phyloP scores from a whole-genome alignment of 2,888 invertebrate genomes.

The Chalcosyrphus nemorum region DNA sequence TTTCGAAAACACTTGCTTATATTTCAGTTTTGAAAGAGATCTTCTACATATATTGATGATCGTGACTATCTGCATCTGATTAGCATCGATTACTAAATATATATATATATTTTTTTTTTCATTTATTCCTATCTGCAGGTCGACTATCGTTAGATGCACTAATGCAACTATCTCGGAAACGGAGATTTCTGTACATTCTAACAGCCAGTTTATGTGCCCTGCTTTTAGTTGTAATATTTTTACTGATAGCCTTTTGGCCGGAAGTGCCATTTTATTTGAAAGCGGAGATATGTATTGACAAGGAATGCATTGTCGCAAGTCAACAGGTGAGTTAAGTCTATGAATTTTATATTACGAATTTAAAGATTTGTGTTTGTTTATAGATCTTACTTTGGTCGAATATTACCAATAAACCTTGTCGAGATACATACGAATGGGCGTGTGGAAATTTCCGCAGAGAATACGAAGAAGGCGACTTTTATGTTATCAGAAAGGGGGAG shows the following conservation, averaged over 20 bases:
- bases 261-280: conserved; percentile 80
- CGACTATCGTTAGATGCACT: conserved; percentile 78
- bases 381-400: conserved; percentile 80
- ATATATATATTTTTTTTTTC: conserved; percentile 71
- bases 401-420: conserved; percentile 79
- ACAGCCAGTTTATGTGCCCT: conserved; percentile 80
- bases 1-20: conserved; percentile 19
- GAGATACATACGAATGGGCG: conserved; percentile 81
- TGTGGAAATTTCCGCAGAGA: conserved; percentile 81
- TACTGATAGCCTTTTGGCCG: conserved; percentile 81
- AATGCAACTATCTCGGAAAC: conserved; percentile 79
- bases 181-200: conserved; percentile 79
- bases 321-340: conserved; percentile 75
- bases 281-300: conserved; percentile 80
- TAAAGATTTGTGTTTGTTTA: conserved; percentile 3
- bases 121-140: conserved; percentile 74
- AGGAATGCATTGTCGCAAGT: conserved; percentile 80
- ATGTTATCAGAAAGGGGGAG: conserved; percentile 81
- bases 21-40: conserved; percentile 34
- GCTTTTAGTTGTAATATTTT: conserved; percentile 79
- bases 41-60: conserved; percentile 42
- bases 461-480: conserved; percentile 79
- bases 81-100: conserved; percentile 24
- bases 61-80: conserved; percentile 10
- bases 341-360: background rate